Evolutionary conservation across 2,113 vertebrate genomes (phyloP).

Genomic region (Falco punctatus): DNA sequence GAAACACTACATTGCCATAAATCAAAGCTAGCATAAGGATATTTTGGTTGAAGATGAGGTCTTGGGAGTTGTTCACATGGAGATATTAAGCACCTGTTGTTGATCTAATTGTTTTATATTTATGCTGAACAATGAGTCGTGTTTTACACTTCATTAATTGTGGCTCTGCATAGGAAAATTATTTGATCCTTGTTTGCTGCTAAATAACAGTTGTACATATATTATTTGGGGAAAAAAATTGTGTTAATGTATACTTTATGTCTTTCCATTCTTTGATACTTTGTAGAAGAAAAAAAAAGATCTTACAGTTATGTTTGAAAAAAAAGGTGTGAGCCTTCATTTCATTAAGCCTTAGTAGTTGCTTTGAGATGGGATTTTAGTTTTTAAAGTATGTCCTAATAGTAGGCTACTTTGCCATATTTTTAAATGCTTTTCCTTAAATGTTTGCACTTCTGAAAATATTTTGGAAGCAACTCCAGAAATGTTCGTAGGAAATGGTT

Average conservation of each 20-base stretch:
- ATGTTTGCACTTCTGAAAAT: background rate
- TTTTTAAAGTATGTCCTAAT: background rate
- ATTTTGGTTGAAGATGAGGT: background rate
- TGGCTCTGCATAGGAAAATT: background rate
- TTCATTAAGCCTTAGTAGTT: background rate
- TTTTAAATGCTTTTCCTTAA: background rate
- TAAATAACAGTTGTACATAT: background rate
- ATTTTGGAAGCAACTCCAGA: background rate
- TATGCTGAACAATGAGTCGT: background rate
- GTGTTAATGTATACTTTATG: background rate
- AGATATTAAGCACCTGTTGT: background rate
- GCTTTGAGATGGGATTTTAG: background rate
- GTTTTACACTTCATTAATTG: background rate
- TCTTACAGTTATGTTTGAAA: no score
- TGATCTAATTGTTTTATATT: background rate
- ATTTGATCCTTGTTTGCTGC: background rate
- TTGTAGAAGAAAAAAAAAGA: background rate
- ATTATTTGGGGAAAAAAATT: background rate
- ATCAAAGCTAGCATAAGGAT: background rate
- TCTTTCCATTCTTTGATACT: slow-evolving; percentile 7
- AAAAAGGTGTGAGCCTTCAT: background rate
- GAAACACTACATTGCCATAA: background rate
- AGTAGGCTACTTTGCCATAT: background rate
- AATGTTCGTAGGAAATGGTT: background rate
- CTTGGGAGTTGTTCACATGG: background rate